Percentiles rank a stretch among this genome's conserved stretches.
These are phyloP conservation scores for Drosophila yakuba DNA, from an alignment of 1,140 invertebrate genomes.

Conservation along the genomic window DNA sequence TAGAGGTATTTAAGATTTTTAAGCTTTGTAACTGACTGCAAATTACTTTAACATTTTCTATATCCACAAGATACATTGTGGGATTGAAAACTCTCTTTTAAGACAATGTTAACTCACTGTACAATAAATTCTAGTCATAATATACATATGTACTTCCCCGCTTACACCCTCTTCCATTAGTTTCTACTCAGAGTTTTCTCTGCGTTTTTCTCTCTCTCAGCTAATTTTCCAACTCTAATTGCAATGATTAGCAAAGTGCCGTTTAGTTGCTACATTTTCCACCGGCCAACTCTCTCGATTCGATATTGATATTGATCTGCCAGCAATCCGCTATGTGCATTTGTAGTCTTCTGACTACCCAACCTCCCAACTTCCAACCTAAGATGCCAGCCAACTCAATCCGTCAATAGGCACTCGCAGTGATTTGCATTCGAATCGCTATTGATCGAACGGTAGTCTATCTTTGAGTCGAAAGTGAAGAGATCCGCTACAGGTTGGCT, in stretches of 20 bases:
- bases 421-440: slow-evolving; percentile 81
- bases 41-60: too few species aligned
- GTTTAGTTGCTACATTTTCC: slow-evolving; percentile 58
- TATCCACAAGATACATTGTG: too few species aligned
- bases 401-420: slow-evolving; percentile 63
- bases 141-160: background rate
- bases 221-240: slow-evolving; percentile 59
- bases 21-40: too few species aligned
- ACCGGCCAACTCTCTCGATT: slow-evolving; percentile 5
- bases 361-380: background rate
- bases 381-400: slow-evolving; percentile 20
- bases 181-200: background rate
- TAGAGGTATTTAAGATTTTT: slow-evolving; percentile 7
- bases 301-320: slow-evolving; percentile 39
- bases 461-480: slow-evolving; percentile 75
- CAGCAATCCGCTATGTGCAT: slow-evolving; percentile 53
- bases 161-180: background rate
- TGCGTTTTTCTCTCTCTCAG: slow-evolving; percentile 8
- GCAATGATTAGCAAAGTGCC: slow-evolving; percentile 74
- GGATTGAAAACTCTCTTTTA: background rate
- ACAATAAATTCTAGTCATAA: background rate
- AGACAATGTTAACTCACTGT: background rate
- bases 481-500: slow-evolving; percentile 67
- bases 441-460: slow-evolving; percentile 78
- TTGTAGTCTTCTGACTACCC: slow-evolving; percentile 21